These are phyloP conservation scores for Chrysotoxum bicinctum DNA, from an alignment of 2,888 invertebrate species.

Conservation along the genomic window DNA sequence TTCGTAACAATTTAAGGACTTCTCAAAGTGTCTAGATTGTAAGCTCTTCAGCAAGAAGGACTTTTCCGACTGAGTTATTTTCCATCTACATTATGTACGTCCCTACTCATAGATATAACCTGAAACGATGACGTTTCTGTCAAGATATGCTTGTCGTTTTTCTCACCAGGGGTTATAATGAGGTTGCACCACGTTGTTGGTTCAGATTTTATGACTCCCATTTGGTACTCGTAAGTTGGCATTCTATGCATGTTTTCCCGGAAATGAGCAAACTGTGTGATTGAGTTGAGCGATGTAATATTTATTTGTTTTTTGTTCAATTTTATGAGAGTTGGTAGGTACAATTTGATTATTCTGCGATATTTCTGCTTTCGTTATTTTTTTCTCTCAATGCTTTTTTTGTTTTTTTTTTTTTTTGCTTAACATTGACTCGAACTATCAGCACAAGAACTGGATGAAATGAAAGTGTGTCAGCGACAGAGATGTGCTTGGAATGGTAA, in stretches of 20 bases:
- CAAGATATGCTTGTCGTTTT: not conserved
- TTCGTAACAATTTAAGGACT: not conserved
- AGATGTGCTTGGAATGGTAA: constrained; percentile 69
- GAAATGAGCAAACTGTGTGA: constrained; percentile 57
- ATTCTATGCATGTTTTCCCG: constrained; percentile 68
- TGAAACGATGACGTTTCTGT: not conserved
- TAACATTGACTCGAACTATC: constrained; percentile 9
- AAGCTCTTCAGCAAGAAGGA: not conserved
- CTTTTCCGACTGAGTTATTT: not conserved
- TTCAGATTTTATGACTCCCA: constrained; percentile 51
- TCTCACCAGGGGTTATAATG: constrained; percentile 49
- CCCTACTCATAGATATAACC: not conserved
- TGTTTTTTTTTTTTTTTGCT: not conserved
- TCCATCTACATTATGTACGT: not conserved
- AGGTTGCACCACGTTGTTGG: constrained; percentile 55
- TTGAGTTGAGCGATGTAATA: constrained; percentile 47
- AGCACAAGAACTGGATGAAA: constrained; percentile 60
- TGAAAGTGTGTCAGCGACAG: constrained; percentile 66
- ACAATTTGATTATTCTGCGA: constrained; percentile 62
- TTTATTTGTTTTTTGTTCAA: constrained; percentile 30
- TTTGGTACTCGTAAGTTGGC: constrained; percentile 37
- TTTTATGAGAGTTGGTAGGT: constrained; percentile 40
- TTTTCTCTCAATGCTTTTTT: not conserved
- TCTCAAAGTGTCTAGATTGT: not conserved
- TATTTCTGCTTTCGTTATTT: constrained; percentile 59